Percentiles rank a stretch among this genome's conserved stretches.
Evolutionary conservation across 2,888 invertebrate species (phyloP).

Genomic region (Scotopteryx bipunctaria): DNA sequence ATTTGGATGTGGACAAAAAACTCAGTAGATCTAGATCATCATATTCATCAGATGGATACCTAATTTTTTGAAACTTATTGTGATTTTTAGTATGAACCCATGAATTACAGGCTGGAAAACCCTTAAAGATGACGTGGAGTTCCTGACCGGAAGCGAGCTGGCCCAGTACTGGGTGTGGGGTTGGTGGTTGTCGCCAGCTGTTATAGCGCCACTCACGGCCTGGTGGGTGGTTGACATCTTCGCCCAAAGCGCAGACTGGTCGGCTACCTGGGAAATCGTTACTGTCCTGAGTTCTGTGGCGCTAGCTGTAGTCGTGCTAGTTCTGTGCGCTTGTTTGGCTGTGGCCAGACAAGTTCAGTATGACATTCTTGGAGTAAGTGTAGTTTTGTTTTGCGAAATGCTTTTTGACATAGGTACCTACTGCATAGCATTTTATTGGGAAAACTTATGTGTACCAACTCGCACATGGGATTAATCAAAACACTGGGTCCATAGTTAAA

Average conservation of each 20-base stretch:
- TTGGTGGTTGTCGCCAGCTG: constrained; percentile 57
- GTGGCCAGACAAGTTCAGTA: constrained; percentile 67
- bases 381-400: not conserved
- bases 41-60: no score
- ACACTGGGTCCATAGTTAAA: not conserved
- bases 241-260: constrained; percentile 42
- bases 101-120: constrained; percentile 58
- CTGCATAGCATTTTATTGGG: no score
- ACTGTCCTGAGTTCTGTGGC: constrained; percentile 39
- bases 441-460: no score
- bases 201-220: constrained; percentile 44
- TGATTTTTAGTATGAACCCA: no score
- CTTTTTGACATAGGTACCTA: not conserved
- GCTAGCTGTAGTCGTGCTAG: constrained; percentile 41
- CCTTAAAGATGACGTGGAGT: constrained; percentile 66
- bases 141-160: constrained; percentile 55
- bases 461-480: no score
- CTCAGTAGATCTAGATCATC: no score
- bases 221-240: constrained; percentile 60
- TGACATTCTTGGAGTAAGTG: constrained; percentile 54
- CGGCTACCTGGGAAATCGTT: constrained; percentile 48
- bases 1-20: no score
- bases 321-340: constrained; percentile 47
- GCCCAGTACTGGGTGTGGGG: constrained; percentile 58
- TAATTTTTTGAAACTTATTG: no score